Conservation (phyloP, 2,113 vertebrate genomes). For the Miniopterus natalensis region DNA sequence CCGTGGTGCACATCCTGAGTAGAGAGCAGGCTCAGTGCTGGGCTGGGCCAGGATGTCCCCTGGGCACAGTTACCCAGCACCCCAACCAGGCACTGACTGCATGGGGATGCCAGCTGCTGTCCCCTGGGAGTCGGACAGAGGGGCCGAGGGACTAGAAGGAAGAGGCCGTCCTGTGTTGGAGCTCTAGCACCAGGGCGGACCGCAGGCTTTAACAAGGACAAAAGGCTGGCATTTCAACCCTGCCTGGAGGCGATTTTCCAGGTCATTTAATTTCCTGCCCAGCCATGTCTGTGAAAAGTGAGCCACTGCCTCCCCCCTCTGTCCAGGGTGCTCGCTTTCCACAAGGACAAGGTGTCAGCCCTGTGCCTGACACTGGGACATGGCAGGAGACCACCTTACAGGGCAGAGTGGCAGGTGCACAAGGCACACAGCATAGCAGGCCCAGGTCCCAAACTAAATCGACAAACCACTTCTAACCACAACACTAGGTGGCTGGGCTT, state of each 20-base stretch:
- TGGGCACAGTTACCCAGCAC: neutral
- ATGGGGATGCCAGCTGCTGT: neutral
- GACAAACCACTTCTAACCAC: neutral
- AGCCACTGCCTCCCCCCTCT: neutral
- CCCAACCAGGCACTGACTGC: neutral
- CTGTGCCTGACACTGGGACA: rapidly evolving
- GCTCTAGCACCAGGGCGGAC: rapidly evolving
- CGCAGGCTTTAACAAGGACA: neutral
- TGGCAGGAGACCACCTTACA: rapidly evolving
- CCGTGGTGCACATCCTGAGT: slow-evolving; percentile 93
- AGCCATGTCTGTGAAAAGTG: neutral
- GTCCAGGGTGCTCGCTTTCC: neutral
- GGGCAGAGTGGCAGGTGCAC: rapidly evolving
- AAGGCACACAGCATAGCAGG: neutral
- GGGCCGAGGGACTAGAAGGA: neutral
- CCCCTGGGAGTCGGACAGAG: neutral
- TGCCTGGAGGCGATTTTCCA: neutral
- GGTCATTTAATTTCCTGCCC: rapidly evolving
- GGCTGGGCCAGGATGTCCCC: rapidly evolving
- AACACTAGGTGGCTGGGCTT: neutral
- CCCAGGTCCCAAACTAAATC: neutral
- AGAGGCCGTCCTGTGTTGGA: neutral
- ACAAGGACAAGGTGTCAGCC: neutral
- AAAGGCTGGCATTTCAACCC: neutral
- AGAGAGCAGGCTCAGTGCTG: rapidly evolving